Evolutionary conservation across 2,888 invertebrate genomes (phyloP), one percentile per base, ranked within the genome.

Genomic region (Oxycera nigricornis): DNA sequence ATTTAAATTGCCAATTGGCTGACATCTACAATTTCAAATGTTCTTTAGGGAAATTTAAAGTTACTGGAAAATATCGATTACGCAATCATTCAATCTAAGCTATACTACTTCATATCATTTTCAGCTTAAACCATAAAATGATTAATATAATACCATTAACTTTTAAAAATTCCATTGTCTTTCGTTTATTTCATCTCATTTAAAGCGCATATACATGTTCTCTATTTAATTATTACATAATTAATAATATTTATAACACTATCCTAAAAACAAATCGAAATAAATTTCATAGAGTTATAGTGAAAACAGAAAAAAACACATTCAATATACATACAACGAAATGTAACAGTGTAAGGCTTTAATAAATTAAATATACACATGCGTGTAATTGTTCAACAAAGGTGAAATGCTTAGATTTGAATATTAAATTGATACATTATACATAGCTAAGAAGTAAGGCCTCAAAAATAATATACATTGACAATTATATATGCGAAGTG

Each of bases 371-470:
- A n/a, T n/a, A n/a, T n/a, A n/a, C n/a, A n/a, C n/a, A n/a, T n/a
- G n/a, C n/a, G n/a, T n/a, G n/a, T n/a, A n/a, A n/a, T n/a, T n/a
- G n/a, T n/a, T n/a, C n/a, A n/a, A n/a, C n/a, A n/a, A n/a, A n/a
- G n/a, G n/a, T n/a, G n/a, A n/a, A n/a, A n/a, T n/a, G n/a, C n/a
- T n/a, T n/a, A n/a, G 11, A 22, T 39, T 24, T 46, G 6, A 46
- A 46, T 46, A 46, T 46, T 39, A 35, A 35, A 50, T 31, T 41
- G 41, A 30, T 46, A 73, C 35, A 62, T 30, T 52, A 61, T 73
- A 55, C 31, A 70, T 52, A 70, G 52, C 70, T 70, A 70, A 68
- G 70, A 70, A 70, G 70, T 70, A 70, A 70, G 70, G 70, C 70
- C 70, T 70, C 70, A 55, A 70, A 65, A 70, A 70, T 26, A 55